Conservation (phyloP, 2,797 vertebrate species). For the Mus caroli region DNA sequence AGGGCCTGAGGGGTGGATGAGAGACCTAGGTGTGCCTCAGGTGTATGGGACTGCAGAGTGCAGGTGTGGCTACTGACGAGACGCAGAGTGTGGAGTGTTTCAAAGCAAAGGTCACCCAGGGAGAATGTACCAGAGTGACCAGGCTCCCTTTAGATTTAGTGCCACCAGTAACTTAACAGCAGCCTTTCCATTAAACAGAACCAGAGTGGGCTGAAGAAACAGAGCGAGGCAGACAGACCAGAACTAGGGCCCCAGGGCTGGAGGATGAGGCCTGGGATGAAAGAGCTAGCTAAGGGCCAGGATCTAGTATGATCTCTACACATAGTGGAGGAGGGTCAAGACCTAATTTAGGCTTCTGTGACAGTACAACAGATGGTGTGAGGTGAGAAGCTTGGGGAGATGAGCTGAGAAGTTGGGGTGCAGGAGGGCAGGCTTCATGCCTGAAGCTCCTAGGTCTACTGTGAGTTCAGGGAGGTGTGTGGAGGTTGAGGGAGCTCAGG, state of each 20-base stretch:
- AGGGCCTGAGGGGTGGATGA: not conserved
- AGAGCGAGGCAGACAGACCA: not conserved
- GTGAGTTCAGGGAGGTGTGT: not conserved
- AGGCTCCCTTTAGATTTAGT: not conserved
- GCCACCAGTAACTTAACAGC: too few species aligned
- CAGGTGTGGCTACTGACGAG: not conserved
- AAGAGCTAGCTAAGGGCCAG: not conserved
- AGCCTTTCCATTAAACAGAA: not conserved
- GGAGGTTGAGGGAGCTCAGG: not conserved
- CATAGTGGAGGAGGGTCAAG: too few species aligned
- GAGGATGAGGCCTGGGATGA: not conserved
- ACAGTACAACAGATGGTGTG: not conserved
- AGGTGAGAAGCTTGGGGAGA: not conserved
- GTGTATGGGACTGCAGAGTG: not conserved
- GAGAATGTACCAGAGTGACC: not conserved
- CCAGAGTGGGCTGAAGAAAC: too few species aligned
- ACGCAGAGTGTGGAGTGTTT: too few species aligned
- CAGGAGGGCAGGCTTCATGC: not conserved
- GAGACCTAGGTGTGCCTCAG: not conserved
- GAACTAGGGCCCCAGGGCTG: not conserved
- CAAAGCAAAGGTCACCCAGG: not conserved
- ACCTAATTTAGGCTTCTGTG: not conserved
- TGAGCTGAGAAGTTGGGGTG: not conserved
- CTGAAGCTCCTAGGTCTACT: not conserved
- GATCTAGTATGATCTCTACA: not conserved